Evolutionary conservation across 1,140 invertebrate genomes (phyloP), one percentile per base, ranked within the genome.

Genomic region (Hestina assimilis): DNA sequence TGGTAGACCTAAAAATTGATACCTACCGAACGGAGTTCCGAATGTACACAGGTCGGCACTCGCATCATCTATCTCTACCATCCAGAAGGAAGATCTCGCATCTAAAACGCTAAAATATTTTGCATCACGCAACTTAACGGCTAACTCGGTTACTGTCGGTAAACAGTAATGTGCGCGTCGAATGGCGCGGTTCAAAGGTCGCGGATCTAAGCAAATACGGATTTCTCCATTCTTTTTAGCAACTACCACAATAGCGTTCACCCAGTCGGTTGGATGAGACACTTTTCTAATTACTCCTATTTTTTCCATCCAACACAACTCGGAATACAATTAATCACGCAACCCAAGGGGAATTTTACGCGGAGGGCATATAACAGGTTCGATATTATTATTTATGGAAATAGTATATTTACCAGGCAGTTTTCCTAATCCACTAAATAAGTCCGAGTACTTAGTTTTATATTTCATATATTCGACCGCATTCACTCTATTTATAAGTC

Each of bases 351-450:
- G 61, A 33, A 72, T 24, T 43, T 66, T 72, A 4, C 65, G 45
- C 1, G 41, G 4, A n/a, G 63, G 23, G 47, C 59, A 50, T 0
- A 67, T 21, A 9, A 59, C 51, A 6, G 59, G 70, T 2, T 8
- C 12, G 11, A 67, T 45, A 14, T 2, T 40, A 17, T 56, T 33
- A 45, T 72, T 61, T 20, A 65, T 28, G 6, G 59, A 33, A 17
- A 73, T 65, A 19, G 59, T 24, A 59, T 67, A n/a, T 23, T 63
- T 23, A n/a, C 64, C 63, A 0, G 70, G 62, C 17, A 70, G 51
- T 8, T 47, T 46, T 4, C 63, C 65, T 38, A 71, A 14, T 2
- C 58, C 66, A n/a, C 12, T 35, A 56, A 70, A 70, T 33, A 66
- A 58, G 31, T 70, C 55, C 9, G 43, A 26, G 53, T 59, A 48